A percentile compares a stretch with the other conserved stretches of the same genome.
phyloP scores from a whole-genome alignment of 2,888 invertebrate species.

The Amphipoea lucens region DNA sequence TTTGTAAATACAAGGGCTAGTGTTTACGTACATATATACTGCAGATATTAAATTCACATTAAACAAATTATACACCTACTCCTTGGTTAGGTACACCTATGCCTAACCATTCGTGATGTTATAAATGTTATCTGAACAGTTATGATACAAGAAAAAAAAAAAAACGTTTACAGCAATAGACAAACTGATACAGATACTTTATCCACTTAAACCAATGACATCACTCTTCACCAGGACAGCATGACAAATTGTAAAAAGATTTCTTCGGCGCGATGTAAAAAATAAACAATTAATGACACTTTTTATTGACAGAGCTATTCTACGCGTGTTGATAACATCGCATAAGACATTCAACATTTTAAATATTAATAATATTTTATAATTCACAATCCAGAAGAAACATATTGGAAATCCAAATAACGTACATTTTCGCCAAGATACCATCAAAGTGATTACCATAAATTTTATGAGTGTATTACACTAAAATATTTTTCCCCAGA shows the following conservation, averaged over 20 bases:
- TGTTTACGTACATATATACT: neutral
- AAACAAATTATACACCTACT: too few relatives aligned
- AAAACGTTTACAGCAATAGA: neutral
- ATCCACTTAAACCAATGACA: neutral
- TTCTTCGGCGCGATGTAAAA: neutral
- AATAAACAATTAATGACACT: too few relatives aligned
- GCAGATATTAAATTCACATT: too few relatives aligned
- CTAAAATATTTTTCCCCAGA: conserved; percentile 38
- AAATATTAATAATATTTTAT: neutral
- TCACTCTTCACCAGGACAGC: neutral
- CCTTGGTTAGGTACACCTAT: too few relatives aligned
- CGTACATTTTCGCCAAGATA: conserved; percentile 29
- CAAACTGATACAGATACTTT: neutral
- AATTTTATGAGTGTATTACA: conserved; percentile 43
- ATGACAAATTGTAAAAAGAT: neutral
- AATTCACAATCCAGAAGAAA: conserved; percentile 6
- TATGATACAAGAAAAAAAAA: too few relatives aligned
- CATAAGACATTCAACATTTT: neutral
- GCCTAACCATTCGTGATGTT: too few relatives aligned
- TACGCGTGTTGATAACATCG: neutral
- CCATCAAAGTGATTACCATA: conserved; percentile 53
- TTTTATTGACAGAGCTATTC: neutral
- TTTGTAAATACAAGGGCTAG: neutral
- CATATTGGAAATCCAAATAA: conserved; percentile 26
- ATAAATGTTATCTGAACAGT: too few relatives aligned